Evolutionary conservation across 2,797 vertebrate species (phyloP), one percentile per base, ranked within the genome.

Genomic region (Sebastes oblongus): DNA sequence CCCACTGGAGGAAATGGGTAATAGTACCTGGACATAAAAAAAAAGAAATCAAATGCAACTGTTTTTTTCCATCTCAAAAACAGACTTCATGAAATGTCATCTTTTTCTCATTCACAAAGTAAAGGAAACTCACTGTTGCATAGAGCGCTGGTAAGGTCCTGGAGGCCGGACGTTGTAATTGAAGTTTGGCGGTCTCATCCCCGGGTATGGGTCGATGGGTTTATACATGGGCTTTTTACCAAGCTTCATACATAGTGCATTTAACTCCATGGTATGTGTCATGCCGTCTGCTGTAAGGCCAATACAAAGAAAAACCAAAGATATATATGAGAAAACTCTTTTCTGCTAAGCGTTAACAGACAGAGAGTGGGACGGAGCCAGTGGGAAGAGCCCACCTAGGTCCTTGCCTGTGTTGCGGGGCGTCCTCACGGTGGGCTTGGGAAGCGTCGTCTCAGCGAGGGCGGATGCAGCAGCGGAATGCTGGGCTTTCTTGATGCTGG

Each of bases 141-240:
- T 95, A 93, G 95, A 94, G 89, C 96, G 95, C 72, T 96, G 94
- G 87, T 96, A 96, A 54, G 96, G 96, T 81, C 93, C 95, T 20
- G 95, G 94, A 77, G 93, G 77, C 71, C 98, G 94, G 94, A 99
- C 96, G 62, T 94, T 96, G 86, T 99, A 99, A 95, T 94, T 98
- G 90, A 98, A 99, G 85, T 96, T 97, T 87, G 98, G 97, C 72
- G 98, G 97, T 91, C 98, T 97, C 96, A 99, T 97, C 79, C 96
- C 96, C 0, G 97, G 97, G 58, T 99, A 99, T 8, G 98, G 96
- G 86, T 99, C 97, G 34, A 98, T 95, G 79, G 97, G 97, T 92
- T 99, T 99, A 94, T 98, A 99, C 93, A 97, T 92, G 52, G 98
- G 98, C 92, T 99, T 99, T 95, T 98, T 98, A 76, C 97, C 97